Evolutionary conservation across 2,888 invertebrate species (phyloP).

Genomic region (Cryptocheilus praepositus): DNA sequence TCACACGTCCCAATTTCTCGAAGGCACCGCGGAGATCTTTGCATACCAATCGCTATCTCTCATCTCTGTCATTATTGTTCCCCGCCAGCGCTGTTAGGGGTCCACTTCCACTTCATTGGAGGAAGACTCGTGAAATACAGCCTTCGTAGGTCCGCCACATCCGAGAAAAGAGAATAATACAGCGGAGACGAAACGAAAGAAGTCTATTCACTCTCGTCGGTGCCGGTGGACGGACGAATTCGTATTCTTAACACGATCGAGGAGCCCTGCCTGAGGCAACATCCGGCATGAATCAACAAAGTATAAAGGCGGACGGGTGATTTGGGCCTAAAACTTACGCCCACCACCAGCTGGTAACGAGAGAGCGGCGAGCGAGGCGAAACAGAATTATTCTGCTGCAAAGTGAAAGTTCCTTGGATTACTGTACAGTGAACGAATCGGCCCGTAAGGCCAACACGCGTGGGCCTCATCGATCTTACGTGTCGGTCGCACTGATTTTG

Average conservation of each 20-base stretch:
- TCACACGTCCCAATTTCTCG: no score
- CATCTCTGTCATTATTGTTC: no score
- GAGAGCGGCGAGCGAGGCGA: slow-evolving; percentile 56
- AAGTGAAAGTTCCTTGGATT: slow-evolving; percentile 60
- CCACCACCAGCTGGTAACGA: slow-evolving; percentile 44
- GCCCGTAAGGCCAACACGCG: slow-evolving; percentile 36
- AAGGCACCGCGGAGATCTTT: no score
- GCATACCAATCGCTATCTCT: no score
- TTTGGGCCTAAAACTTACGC: slow-evolving; percentile 59
- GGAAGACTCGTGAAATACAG: no score
- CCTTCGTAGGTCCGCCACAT: no score
- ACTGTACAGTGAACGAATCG: slow-evolving; percentile 36
- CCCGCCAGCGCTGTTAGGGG: no score
- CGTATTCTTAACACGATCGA: slow-evolving; percentile 57
- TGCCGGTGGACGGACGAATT: slow-evolving; percentile 36
- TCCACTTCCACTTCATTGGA: no score
- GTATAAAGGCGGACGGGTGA: slow-evolving; percentile 64
- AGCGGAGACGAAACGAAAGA: neutral
- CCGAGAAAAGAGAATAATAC: no score
- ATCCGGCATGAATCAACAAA: slow-evolving; percentile 73
- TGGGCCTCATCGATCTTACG: slow-evolving; percentile 20
- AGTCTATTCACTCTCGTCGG: neutral
- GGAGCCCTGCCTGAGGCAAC: slow-evolving; percentile 66
- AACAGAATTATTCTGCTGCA: slow-evolving; percentile 61
- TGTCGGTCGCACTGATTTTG: slow-evolving; percentile 8